Conservation (phyloP, 1,140 invertebrate genomes). For the Protaetia brevitarsis region DNA sequence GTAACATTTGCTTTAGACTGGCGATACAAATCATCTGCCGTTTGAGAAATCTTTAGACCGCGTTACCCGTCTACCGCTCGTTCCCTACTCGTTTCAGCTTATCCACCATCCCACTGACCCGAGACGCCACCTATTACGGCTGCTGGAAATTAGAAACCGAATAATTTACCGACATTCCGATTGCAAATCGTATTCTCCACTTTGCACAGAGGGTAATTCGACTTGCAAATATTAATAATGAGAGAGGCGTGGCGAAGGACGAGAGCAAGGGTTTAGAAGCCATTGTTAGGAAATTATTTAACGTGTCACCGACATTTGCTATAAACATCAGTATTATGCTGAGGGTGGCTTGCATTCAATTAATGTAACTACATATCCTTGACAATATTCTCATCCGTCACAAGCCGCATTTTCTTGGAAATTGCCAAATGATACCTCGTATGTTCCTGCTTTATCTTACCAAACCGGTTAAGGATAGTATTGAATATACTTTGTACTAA, state of each 20-base stretch:
- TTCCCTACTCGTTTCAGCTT: background rate
- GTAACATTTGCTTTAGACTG: constrained; percentile 40
- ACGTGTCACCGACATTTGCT: too few species aligned
- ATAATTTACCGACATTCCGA: constrained; percentile 17
- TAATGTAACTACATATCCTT: too few species aligned
- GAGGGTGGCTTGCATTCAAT: too few species aligned
- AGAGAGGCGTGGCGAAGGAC: background rate
- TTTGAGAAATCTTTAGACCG: constrained; percentile 26
- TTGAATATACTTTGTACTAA: too few species aligned
- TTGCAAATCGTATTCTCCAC: constrained; percentile 4
- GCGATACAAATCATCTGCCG: constrained; percentile 38
- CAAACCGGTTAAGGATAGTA: too few species aligned
- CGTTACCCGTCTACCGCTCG: background rate
- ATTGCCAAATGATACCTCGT: too few species aligned
- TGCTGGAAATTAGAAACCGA: constrained; percentile 13
- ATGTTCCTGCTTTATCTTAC: too few species aligned
- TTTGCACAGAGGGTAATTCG: background rate
- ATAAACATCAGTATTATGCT: too few species aligned
- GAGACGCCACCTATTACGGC: background rate
- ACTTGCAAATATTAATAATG: background rate
- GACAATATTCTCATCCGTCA: too few species aligned
- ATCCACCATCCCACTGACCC: background rate
- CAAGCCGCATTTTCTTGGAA: too few species aligned
- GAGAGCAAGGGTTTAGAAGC: background rate
- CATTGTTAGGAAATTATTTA: background rate